phyloP scores from a whole-genome alignment of 1,140 invertebrate genomes.

The Nephotettix cincticeps region DNA sequence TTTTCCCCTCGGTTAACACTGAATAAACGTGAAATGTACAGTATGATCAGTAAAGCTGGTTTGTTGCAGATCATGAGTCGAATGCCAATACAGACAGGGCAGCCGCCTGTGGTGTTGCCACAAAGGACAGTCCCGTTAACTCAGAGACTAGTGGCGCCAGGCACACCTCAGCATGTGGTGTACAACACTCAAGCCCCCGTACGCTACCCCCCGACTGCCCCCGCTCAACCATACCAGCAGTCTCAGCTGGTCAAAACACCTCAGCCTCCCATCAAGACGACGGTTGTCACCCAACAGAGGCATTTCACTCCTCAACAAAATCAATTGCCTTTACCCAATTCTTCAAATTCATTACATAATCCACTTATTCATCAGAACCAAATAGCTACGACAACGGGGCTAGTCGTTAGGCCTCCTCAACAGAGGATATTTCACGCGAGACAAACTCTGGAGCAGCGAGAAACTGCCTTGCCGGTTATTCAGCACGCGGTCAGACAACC shows the following conservation, averaged over 20 bases:
- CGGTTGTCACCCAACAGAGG: not conserved
- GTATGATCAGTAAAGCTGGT: too few relatives aligned
- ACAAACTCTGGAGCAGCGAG: conserved; percentile 15
- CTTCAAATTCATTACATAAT: not conserved
- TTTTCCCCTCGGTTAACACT: too few relatives aligned
- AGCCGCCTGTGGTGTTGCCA: conserved; percentile 16
- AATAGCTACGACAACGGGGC: not conserved
- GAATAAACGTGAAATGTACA: too few relatives aligned
- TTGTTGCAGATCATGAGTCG: conserved; percentile 20
- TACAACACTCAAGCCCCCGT: not conserved
- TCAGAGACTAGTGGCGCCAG: not conserved
- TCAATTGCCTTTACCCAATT: conserved; percentile 27
- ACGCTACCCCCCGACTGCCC: not conserved
- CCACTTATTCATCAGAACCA: conserved; percentile 17
- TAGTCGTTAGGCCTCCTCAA: not conserved
- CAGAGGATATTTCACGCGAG: conserved; percentile 16
- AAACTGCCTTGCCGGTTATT: conserved; percentile 6
- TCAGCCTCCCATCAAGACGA: not conserved
- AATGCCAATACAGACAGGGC: not conserved
- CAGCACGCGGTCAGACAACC: conserved; percentile 42
- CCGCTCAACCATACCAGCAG: conserved; percentile 25
- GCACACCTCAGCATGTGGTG: not conserved
- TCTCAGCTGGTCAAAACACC: not conserved
- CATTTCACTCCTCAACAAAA: conserved; percentile 29
- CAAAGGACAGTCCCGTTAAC: not conserved